Evolutionary conservation across 2,888 invertebrate genomes (phyloP).

Genomic region (Lagria hirta): DNA sequence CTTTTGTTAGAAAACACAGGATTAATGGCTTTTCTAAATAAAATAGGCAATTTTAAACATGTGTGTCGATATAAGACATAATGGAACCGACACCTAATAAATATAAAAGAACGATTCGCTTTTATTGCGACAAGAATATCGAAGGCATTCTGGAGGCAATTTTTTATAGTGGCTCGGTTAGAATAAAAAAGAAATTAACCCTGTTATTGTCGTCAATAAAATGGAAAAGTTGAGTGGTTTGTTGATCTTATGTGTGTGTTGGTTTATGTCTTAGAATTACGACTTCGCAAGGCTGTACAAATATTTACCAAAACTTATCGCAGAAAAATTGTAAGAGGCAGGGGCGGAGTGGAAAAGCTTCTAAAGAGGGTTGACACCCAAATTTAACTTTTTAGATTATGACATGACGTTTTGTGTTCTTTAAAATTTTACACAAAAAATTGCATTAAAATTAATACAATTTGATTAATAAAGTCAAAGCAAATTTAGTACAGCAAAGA

Average conservation of each 20-base stretch:
- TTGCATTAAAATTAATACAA: too few relatives aligned
- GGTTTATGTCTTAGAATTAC: slow-evolving; percentile 26
- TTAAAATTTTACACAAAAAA: too few relatives aligned
- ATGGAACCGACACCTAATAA: slow-evolving; percentile 20
- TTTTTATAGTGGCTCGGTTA: slow-evolving; percentile 37
- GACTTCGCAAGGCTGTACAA: slow-evolving; percentile 18
- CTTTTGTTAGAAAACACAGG: slow-evolving; percentile 30
- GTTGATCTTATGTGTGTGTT: slow-evolving; percentile 41
- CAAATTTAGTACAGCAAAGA: too few relatives aligned
- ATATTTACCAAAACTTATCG: slow-evolving; percentile 3
- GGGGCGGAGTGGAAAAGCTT: too few relatives aligned
- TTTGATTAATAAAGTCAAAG: too few relatives aligned
- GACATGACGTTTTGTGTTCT: too few relatives aligned
- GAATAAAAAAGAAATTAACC: slow-evolving; percentile 38
- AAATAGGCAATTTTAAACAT: slow-evolving; percentile 15
- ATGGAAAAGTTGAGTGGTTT: slow-evolving; percentile 38
- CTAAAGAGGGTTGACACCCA: too few relatives aligned
- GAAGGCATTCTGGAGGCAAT: slow-evolving; percentile 28
- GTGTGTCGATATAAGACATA: slow-evolving; percentile 21
- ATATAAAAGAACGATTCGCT: slow-evolving; percentile 23
- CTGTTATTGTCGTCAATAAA: slow-evolving; percentile 42
- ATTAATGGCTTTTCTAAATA: slow-evolving; percentile 19
- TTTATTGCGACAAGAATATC: slow-evolving; percentile 31
- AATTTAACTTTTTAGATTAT: too few relatives aligned
- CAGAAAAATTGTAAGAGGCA: too few relatives aligned